Evolutionary conservation across 1,140 invertebrate species (phyloP).

Genomic region (Pectinophora gossypiella): DNA sequence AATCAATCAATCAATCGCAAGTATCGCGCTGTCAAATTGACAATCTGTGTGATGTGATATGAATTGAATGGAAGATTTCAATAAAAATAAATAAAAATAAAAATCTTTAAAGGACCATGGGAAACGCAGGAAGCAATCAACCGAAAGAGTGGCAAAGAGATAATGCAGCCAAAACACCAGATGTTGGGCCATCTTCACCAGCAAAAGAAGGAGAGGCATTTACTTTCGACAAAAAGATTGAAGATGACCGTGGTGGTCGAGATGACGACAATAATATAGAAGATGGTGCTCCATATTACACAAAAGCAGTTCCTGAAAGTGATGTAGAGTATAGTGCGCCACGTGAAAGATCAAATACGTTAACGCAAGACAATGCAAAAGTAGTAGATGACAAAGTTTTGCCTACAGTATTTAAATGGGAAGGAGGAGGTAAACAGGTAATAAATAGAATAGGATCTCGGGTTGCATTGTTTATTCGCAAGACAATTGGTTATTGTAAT

Average conservation of each 20-base stretch:
- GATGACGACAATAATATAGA: slow-evolving; percentile 80
- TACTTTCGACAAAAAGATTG: slow-evolving; percentile 89
- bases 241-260: slow-evolving; percentile 75
- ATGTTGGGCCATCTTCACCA: slow-evolving; percentile 80
- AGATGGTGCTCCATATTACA: slow-evolving; percentile 87
- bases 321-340: slow-evolving; percentile 73
- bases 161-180: slow-evolving; percentile 53
- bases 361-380: slow-evolving; percentile 79
- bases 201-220: slow-evolving; percentile 88
- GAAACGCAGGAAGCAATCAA: slow-evolving; percentile 84
- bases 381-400: slow-evolving; percentile 79
- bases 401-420: slow-evolving; percentile 98
- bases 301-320: slow-evolving; percentile 77
- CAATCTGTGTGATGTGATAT: neutral
- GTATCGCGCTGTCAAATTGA: too few species aligned
- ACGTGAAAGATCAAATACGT: slow-evolving; percentile 82
- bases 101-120: slow-evolving; percentile 78
- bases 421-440: slow-evolving; percentile 93
- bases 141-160: slow-evolving; percentile 80
- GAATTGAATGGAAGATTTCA: neutral
- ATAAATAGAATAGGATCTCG: too few species aligned
- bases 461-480: too few species aligned
- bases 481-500: too few species aligned
- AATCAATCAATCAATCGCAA: too few species aligned
- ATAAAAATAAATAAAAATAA: neutral